Evolutionary conservation across 64 coral and sea anemone species (phyloP), one percentile per base, ranked within the genome.

Genomic region (Catalaphyllia jardinei): DNA sequence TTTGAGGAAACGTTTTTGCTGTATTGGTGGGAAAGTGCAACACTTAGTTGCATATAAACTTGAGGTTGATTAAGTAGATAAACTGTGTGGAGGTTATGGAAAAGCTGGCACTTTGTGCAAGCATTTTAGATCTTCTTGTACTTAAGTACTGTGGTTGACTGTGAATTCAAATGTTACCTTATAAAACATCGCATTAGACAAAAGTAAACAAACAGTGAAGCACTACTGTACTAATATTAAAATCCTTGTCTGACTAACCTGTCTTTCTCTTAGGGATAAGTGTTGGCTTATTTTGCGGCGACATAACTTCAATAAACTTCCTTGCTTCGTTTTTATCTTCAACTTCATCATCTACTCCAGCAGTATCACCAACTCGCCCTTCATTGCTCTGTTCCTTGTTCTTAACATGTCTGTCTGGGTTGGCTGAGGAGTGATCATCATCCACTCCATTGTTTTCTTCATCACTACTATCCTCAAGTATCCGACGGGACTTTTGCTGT

Each of bases 401-500:
- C 15, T 46, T 31, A 35, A 85, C 35, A 28, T 76, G 71, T 52
- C 72, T 50, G 78, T 67, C 71, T 24, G 31, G 62, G 33, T 92
- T 54, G 8, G 25, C 38, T 84, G 72, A 24, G 1, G 24, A 16
- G 14, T 50, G 24, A 13, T 35, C 27, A 8, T 11, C 29, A 24
- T 22, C 75, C 62, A 22, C 63, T 65, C 27, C 22, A 19, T 78
- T 29, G 73, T 92, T 87, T 42, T 92, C 90, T 31, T 92, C 90
- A 55, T 92, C 90, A 38, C 90, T 92, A 62, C 82, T 87, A 67
- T 92, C 83, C 71, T 92, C 90, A 78, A 92, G 50, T 71, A 92
- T 65, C 4, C 83, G 81, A 10, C 81, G 62, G 13, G 90, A 46
- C 62, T 87, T 86, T 35, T 80, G 69, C 19, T 77, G 82, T 10